Conservation (phyloP, 2,888 invertebrate species). For the Leptothorax acervorum region DNA sequence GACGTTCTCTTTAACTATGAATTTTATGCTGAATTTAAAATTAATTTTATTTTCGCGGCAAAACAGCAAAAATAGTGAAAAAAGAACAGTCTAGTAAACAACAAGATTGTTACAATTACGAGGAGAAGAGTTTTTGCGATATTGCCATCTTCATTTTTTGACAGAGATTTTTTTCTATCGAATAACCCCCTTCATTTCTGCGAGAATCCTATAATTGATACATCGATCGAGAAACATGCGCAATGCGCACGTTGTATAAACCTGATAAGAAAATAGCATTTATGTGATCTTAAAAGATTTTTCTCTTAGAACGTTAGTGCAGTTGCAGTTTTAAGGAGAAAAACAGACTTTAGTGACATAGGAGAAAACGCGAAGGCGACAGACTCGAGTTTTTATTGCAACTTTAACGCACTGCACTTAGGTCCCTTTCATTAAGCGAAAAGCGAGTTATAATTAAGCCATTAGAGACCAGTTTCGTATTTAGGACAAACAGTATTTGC, state of each 20-base stretch:
- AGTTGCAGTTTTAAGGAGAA: slow-evolving; percentile 9
- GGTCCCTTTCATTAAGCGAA: slow-evolving; percentile 38
- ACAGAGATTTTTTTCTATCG: slow-evolving; percentile 67
- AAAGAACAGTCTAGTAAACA: slow-evolving; percentile 1
- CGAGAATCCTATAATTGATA: not conserved
- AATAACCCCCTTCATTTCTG: slow-evolving; percentile 65
- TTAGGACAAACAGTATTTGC: slow-evolving; percentile 8
- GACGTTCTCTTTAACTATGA: not conserved
- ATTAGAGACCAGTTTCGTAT: slow-evolving; percentile 29
- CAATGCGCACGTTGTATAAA: not conserved
- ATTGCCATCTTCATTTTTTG: slow-evolving; percentile 66
- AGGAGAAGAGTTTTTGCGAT: slow-evolving; percentile 56
- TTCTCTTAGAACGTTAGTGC: not conserved
- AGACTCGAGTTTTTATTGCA: slow-evolving; percentile 19
- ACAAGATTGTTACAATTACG: slow-evolving; percentile 44
- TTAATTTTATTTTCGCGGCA: not conserved
- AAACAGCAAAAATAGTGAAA: not conserved
- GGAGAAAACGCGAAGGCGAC: slow-evolving; percentile 13
- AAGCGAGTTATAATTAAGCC: slow-evolving; percentile 36
- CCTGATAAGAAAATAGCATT: slow-evolving; percentile 13
- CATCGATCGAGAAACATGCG: slow-evolving; percentile 43
- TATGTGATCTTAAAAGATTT: slow-evolving; percentile 11
- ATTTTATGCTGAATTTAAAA: not conserved
- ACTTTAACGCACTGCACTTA: slow-evolving; percentile 15
- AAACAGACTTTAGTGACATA: slow-evolving; percentile 12